A percentile compares a stretch with the other conserved stretches of the same genome.
phyloP scores from a whole-genome alignment of 2,888 invertebrate genomes.

The Euphydryas editha region DNA sequence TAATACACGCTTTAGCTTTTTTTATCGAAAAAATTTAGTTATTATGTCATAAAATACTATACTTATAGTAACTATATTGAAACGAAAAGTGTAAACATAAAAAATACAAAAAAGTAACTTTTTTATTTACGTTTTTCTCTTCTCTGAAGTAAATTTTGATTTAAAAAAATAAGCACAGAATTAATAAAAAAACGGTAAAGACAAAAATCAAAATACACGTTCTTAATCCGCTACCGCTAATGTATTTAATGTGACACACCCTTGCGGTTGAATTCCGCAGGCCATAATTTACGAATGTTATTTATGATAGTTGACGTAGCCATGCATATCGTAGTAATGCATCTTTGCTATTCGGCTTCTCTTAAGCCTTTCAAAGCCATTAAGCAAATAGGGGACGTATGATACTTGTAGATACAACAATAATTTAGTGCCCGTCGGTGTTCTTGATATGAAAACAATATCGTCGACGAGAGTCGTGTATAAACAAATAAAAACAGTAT shows the following conservation, averaged over 20 bases:
- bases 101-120: no score
- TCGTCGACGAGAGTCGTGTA: not conserved
- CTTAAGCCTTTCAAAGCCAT: conserved; percentile 38
- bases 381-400: conserved; percentile 35
- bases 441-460: conserved; percentile 17
- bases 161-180: no score
- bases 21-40: no score
- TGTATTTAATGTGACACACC: conserved; percentile 2
- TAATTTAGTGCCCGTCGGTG: conserved; percentile 23
- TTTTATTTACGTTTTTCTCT: no score
- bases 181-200: no score
- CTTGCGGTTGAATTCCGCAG: conserved; percentile 39
- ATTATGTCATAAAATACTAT: no score
- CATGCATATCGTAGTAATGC: conserved; percentile 36
- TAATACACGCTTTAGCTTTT: no score
- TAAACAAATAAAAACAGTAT: not conserved
- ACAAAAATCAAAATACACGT: no score
- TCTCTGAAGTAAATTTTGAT: no score
- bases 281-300: conserved; percentile 43
- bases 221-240: conserved; percentile 17
- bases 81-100: no score
- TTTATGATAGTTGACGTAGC: conserved; percentile 42
- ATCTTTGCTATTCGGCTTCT: conserved; percentile 39
- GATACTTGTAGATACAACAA: conserved; percentile 30
- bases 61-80: no score